Conservation (phyloP, 2,797 vertebrate genomes). For the Syndactyla subalaris region DNA sequence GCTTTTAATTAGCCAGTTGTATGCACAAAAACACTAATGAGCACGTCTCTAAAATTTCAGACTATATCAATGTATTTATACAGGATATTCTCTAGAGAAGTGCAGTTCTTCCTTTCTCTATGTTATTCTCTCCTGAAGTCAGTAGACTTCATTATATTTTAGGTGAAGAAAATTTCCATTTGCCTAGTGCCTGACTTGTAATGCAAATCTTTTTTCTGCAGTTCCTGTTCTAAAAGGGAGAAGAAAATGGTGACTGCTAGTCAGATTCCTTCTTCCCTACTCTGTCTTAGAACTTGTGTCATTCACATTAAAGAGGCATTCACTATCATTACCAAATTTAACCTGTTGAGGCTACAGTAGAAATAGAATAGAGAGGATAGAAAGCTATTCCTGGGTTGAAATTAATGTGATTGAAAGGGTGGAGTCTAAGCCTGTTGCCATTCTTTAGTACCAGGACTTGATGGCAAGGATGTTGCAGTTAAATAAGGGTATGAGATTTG, state of each 20-base stretch:
- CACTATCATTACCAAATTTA: not conserved
- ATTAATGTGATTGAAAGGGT: not conserved
- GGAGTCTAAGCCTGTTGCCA: not conserved
- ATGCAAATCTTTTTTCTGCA: not conserved
- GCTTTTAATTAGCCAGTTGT: constrained; percentile 21
- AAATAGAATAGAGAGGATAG: not conserved
- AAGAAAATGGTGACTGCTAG: not conserved
- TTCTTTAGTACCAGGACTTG: not conserved
- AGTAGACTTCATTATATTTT: not conserved
- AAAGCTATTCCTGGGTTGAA: not conserved
- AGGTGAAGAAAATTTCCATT: not conserved
- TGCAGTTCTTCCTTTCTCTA: not conserved
- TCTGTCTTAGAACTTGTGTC: not conserved
- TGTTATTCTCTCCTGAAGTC: not conserved
- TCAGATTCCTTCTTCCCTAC: not conserved
- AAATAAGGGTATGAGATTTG: not conserved
- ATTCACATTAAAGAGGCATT: not conserved
- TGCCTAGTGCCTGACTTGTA: not conserved
- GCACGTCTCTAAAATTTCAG: not conserved
- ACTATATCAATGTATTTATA: not conserved
- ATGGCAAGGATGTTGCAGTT: not conserved
- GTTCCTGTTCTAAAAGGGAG: not conserved
- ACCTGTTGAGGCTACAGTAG: not conserved
- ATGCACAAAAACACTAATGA: not conserved
- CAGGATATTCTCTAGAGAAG: not conserved